These are phyloP conservation scores for Ahaetulla prasina DNA, from an alignment of 2,113 vertebrate genomes.

Conservation along the genomic window DNA sequence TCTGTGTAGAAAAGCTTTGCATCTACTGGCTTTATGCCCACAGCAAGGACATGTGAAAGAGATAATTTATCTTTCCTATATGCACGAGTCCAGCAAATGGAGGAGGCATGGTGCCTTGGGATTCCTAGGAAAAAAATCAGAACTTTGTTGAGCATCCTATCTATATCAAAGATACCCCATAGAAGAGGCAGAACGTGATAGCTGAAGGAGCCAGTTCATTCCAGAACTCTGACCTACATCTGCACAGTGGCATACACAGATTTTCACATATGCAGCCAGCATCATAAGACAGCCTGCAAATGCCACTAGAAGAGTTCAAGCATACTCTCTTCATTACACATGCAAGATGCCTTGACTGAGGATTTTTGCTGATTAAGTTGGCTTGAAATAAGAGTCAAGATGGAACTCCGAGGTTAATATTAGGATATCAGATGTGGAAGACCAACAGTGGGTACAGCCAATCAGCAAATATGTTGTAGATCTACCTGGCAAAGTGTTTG, in stretches of 20 bases:
- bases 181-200: not conserved
- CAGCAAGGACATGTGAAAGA: not conserved
- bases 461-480: no score
- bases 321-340: not conserved
- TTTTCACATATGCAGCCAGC: not conserved
- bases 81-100: not conserved
- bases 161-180: not conserved
- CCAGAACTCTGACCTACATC: not conserved
- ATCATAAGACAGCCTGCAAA: not conserved
- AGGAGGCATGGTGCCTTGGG: no score
- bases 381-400: not conserved
- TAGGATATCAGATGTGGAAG: not conserved
- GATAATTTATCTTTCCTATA: not conserved
- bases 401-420: not conserved
- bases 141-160: not conserved
- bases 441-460: not conserved
- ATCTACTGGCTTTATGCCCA: not conserved
- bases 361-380: conserved; percentile 36
- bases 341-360: not conserved
- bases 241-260: not conserved
- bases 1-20: not conserved
- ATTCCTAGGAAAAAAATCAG: not conserved
- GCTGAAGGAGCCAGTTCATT: not conserved
- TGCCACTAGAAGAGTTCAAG: not conserved
- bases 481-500: not conserved